Percentiles rank a stretch among this genome's conserved stretches.
Conservation (phyloP, 2,113 vertebrate species). For the Gracilinanus agilis region DNA sequence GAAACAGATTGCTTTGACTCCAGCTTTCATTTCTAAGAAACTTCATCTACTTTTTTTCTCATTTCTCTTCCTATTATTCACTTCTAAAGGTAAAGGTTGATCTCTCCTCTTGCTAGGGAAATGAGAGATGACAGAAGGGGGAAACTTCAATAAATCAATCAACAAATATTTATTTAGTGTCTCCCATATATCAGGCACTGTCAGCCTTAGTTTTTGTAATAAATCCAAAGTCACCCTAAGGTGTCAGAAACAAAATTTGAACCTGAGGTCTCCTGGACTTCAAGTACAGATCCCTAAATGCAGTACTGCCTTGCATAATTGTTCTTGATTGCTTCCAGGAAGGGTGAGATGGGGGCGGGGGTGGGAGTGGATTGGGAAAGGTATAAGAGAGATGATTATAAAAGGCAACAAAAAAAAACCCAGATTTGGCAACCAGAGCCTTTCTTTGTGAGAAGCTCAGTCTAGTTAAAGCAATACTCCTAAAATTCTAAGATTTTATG, state of each 20-base stretch:
- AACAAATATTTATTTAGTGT: neutral
- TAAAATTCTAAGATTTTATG: neutral
- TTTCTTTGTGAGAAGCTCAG: neutral
- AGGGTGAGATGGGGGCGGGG: neutral
- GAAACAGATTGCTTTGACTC: slow-evolving; percentile 8
- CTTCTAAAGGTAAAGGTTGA: neutral
- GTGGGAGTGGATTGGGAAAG: neutral
- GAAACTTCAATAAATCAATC: neutral
- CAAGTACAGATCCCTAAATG: neutral
- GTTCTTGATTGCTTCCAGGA: neutral
- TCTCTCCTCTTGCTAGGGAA: neutral
- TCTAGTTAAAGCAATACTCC: neutral
- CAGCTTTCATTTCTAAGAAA: neutral
- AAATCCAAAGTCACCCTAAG: neutral
- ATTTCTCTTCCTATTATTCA: neutral
- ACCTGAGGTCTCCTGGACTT: neutral
- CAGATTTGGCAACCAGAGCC: neutral
- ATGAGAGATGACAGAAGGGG: neutral
- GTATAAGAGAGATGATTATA: neutral
- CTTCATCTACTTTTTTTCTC: neutral
- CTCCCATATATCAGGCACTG: neutral
- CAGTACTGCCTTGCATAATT: neutral
- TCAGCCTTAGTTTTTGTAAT: neutral
- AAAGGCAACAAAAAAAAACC: neutral
- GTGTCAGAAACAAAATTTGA: neutral